These are phyloP conservation scores for Melanaphis sacchari DNA, from an alignment of 1,140 invertebrate genomes.

Conservation along the genomic window DNA sequence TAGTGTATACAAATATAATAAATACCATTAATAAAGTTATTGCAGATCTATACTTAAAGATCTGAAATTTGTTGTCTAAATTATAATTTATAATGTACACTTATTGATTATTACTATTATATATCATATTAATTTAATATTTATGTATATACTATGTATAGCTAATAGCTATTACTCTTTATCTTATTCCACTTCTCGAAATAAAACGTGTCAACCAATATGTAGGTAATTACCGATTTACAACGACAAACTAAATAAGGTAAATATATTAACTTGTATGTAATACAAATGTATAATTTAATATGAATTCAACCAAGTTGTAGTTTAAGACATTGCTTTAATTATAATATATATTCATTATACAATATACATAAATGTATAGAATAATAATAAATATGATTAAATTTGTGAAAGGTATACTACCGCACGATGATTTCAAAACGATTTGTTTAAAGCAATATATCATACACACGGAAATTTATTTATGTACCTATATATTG, in stretches of 20 bases:
- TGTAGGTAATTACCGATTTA: too few relatives aligned
- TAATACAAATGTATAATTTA: not conserved
- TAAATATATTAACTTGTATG: not conserved
- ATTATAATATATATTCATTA: not conserved
- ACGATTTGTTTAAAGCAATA: not conserved
- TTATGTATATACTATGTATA: not conserved
- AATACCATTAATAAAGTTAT: too few relatives aligned
- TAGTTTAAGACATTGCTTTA: not conserved
- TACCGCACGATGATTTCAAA: slow-evolving; percentile 26
- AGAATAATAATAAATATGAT: slow-evolving; percentile 5
- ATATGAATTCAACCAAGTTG: not conserved
- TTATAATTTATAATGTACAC: too few relatives aligned
- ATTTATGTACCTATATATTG: not conserved
- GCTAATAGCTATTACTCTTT: too few relatives aligned
- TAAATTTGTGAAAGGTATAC: slow-evolving; percentile 29
- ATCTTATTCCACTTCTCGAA: too few relatives aligned
- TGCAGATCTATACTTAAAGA: too few relatives aligned
- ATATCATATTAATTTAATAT: not conserved
- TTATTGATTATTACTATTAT: not conserved
- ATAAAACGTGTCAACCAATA: too few relatives aligned
- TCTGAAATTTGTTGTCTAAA: too few relatives aligned
- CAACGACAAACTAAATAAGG: too few relatives aligned
- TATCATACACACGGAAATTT: slow-evolving; percentile 1
- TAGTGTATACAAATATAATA: too few relatives aligned
- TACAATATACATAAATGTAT: not conserved